Base-by-base conservation (phyloP, 2,888 invertebrate genomes). In the Diploptera punctata region DNA sequence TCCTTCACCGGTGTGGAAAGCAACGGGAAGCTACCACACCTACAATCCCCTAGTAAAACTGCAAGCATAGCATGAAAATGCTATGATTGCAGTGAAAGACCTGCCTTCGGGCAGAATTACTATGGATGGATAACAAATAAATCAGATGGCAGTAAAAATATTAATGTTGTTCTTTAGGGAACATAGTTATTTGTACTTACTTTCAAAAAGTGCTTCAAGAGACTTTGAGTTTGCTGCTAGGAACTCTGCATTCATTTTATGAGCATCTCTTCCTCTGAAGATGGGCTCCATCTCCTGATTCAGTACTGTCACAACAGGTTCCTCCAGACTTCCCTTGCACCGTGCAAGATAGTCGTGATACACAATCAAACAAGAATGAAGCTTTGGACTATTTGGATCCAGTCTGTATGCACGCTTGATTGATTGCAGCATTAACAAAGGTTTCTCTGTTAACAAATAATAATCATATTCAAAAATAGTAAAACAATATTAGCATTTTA, bases 361-460 rank as follows among this genome's bases (percentile, higher is more conserved):
- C 78, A 93, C 90, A 77, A 96, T 89, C 78, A 95, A 85, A 82
- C 96, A 96, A 80, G 92, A 90, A 85, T 97, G 97, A 70, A 99
- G 87, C 79, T 92, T 90, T 29, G 95, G 93, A 84, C 94, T 87
- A 68, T 86, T 85, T 65, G 93, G 86, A 77, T 92, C 89, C 77
- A 98, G 84, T 70, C 88, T 87, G 82, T 90, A 88, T 70, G 97
- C 98, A 72, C 98, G 90, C 82, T 95, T 97, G 81, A 99, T 89
- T 78, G 97, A 96, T 84, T 98, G 97, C 79, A 99, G 88, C 98
- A 99, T 98, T 78, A 98, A 86, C 74, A 99, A 87, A 67, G 95
- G 90, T 84, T 95, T 96, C 79, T 90, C 94, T 94, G 86, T 2
- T 85, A 85, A 33, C n/a, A n/a, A n/a, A n/a, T n/a, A n/a, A n/a